phyloP scores from a whole-genome alignment of 1,140 invertebrate genomes.

The Ditylenchus dipsaci region DNA sequence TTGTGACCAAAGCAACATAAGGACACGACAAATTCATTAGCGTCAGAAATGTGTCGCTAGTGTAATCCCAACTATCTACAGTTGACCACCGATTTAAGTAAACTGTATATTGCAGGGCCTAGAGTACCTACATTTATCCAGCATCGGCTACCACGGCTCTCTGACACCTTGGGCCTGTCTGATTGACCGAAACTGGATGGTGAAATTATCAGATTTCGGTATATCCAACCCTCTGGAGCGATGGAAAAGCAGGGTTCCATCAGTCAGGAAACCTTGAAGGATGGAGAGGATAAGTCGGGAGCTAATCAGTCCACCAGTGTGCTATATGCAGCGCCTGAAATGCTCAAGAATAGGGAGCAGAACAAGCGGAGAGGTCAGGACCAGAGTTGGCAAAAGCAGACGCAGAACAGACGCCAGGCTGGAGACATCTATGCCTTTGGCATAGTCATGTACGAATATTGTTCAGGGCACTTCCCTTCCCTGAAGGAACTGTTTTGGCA shows the following conservation, averaged over 20 bases:
- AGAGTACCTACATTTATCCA: slow-evolving; percentile 52
- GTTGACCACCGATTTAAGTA: no score
- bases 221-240: slow-evolving; percentile 53
- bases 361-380: slow-evolving; percentile 39
- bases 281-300: slow-evolving; percentile 52
- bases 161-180: slow-evolving; percentile 54
- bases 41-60: no score
- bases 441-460: slow-evolving; percentile 58
- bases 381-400: slow-evolving; percentile 53
- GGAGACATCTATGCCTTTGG: slow-evolving; percentile 56
- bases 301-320: slow-evolving; percentile 46
- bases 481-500: slow-evolving; percentile 28
- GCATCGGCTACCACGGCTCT: slow-evolving; percentile 55
- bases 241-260: slow-evolving; percentile 55
- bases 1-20: no score
- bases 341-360: slow-evolving; percentile 37
- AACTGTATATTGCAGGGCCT: slow-evolving; percentile 43
- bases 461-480: slow-evolving; percentile 51
- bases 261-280: slow-evolving; percentile 49
- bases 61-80: no score
- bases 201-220: slow-evolving; percentile 56
- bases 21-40: no score
- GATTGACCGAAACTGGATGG: slow-evolving; percentile 58
- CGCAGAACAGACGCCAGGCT: slow-evolving; percentile 38
- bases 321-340: slow-evolving; percentile 29